Base-by-base conservation (phyloP, 2,888 invertebrate genomes). In the Trilocha varians region DNA sequence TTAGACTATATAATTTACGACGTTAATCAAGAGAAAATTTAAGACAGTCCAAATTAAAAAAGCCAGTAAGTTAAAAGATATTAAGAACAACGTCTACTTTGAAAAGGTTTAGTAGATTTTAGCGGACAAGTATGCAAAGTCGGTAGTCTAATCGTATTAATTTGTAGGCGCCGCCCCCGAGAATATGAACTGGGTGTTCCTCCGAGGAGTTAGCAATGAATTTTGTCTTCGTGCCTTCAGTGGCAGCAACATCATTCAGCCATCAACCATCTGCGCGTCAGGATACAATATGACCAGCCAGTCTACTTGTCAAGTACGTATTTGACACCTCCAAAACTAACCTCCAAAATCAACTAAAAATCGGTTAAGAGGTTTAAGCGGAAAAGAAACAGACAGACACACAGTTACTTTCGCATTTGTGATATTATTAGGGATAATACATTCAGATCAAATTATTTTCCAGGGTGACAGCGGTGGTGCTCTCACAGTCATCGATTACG, bases 381-480 rank as follows among this genome's bases (percentile, higher is more conserved):
- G 2, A 25, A 25, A 3, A 25, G 25, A 9, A 2, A 25, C 25
- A 9, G 25, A 9, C 25, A 25, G 8, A 11, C 11, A 25, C 2
- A 4, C 25, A 25, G 25, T 2, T 2, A 25, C 11, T 25, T 25
- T 25, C 8, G 25, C 4, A 4, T 4, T 25, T 25, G 3, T 36
- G 34, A n/a, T n/a, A n/a, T n/a, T n/a, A n/a, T n/a, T n/a, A n/a
- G n/a, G n/a, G n/a, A n/a, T n/a, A n/a, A n/a, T n/a, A n/a, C n/a
- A n/a, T n/a, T n/a, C n/a, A n/a, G n/a, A n/a, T 16, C 17, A 34
- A 1, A 13, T 18, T 34, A 17, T 16, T 33, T 9, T 43, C 2
- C 59, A 83, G 83, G 83, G 83, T 40, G 83, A 83, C 66, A 82
- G 79, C 49, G 83, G 83, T 35, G 83, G 82, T 32, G 72, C 76